Percentiles rank a stretch among this genome's conserved stretches.
Evolutionary conservation across 1,140 invertebrate genomes (phyloP).

Genomic region (Bombus vancouverensis): DNA sequence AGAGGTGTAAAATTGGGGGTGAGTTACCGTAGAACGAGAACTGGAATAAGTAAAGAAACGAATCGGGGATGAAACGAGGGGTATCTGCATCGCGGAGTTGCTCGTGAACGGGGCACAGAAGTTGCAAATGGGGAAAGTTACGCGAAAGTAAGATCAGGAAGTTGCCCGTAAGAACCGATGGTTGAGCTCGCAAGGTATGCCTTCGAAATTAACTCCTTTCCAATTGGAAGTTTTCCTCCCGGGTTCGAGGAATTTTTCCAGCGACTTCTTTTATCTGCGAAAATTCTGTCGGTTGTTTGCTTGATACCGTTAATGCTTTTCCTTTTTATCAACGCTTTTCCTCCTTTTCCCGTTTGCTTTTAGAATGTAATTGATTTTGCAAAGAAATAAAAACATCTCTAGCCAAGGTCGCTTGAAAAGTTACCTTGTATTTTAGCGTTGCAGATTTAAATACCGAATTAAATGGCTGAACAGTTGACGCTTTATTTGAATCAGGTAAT

Average conservation of each 20-base stretch:
- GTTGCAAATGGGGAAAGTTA: slow-evolving; percentile 69
- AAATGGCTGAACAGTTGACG: not conserved
- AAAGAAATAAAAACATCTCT: not conserved
- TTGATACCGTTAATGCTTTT: not conserved
- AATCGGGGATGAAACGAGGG: not conserved
- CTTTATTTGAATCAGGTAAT: slow-evolving; percentile 11
- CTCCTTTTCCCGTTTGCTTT: not conserved
- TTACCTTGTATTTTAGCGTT: not conserved
- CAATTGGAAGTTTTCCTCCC: slow-evolving; percentile 29
- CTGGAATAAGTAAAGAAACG: slow-evolving; percentile 15
- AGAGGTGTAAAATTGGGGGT: not conserved
- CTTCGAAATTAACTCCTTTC: slow-evolving; percentile 51
- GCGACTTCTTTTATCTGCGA: not conserved
- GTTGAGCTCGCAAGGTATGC: slow-evolving; percentile 33
- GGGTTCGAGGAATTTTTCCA: not conserved
- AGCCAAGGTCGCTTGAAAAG: not conserved
- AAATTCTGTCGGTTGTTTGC: slow-evolving; percentile 2
- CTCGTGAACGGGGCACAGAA: slow-evolving; percentile 18
- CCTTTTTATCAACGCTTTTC: not conserved
- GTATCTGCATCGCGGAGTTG: not conserved
- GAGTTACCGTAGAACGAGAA: slow-evolving; percentile 12
- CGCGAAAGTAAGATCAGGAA: slow-evolving; percentile 29
- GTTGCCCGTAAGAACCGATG: slow-evolving; percentile 55
- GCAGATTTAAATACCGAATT: slow-evolving; percentile 1
- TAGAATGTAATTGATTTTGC: slow-evolving; percentile 15